Conservation (phyloP, 2,888 invertebrate species). For the Aleiodes testaceus region DNA sequence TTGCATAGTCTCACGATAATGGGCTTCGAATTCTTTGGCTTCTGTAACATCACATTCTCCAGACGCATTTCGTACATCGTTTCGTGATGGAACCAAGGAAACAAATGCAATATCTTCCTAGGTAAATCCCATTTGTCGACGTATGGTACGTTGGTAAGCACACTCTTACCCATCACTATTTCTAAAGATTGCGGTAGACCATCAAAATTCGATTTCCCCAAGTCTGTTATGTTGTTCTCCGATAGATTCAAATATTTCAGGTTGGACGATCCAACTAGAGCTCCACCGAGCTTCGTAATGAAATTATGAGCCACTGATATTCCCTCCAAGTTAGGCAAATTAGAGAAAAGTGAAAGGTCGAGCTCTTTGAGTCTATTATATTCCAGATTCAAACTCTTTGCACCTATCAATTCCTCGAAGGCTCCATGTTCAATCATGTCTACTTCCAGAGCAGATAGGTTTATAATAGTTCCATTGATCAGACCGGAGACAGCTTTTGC, state of each 20-base stretch:
- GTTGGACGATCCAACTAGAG: constrained; percentile 56
- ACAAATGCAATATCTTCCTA: too few relatives aligned
- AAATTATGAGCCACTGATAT: constrained; percentile 55
- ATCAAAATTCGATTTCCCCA: constrained; percentile 56
- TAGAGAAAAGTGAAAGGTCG: constrained; percentile 56
- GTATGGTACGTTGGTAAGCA: background rate
- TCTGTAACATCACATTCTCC: too few relatives aligned
- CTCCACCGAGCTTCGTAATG: constrained; percentile 5
- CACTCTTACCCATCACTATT: constrained; percentile 53
- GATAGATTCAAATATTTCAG: constrained; percentile 57
- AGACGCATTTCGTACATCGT: too few relatives aligned
- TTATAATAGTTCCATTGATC: constrained; percentile 34
- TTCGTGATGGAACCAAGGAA: too few relatives aligned
- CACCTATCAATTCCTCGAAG: constrained; percentile 48
- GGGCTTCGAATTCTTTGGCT: too few relatives aligned
- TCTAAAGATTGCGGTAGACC: constrained; percentile 52
- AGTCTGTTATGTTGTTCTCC: constrained; percentile 54
- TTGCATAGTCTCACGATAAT: constrained; percentile 53
- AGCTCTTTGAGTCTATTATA: constrained; percentile 54
- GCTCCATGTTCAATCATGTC: constrained; percentile 51
- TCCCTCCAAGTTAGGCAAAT: constrained; percentile 53
- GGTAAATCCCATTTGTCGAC: too few relatives aligned
- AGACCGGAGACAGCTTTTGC: constrained; percentile 31
- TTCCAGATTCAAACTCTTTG: constrained; percentile 53
- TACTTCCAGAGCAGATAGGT: constrained; percentile 52